These are phyloP conservation scores for Phoenicopterus ruber DNA, from an alignment of 2,113 vertebrate species.

Conservation along the genomic window DNA sequence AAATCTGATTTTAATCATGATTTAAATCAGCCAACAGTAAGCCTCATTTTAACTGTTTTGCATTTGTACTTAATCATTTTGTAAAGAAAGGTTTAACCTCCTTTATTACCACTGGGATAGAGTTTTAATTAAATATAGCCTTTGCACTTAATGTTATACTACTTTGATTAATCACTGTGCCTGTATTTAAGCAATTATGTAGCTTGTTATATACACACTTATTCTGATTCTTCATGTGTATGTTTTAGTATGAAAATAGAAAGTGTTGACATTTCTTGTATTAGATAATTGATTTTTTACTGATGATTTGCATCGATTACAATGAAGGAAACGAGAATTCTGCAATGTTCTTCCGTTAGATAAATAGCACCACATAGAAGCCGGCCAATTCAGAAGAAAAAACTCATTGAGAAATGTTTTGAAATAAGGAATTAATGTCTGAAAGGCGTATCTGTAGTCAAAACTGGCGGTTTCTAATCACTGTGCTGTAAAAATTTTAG, in stretches of 20 bases:
- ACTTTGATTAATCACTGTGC: slow-evolving; percentile 51
- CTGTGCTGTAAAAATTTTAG: not conserved
- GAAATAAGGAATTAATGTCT: slow-evolving; percentile 44
- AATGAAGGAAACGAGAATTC: slow-evolving; percentile 7
- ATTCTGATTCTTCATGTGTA: slow-evolving; percentile 13
- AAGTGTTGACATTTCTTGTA: slow-evolving; percentile 38
- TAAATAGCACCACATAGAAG: not conserved
- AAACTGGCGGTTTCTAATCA: slow-evolving; percentile 11
- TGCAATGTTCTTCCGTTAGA: slow-evolving; percentile 1
- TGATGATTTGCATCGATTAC: not conserved
- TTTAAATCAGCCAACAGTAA: slow-evolving; percentile 47
- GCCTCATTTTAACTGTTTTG: slow-evolving; percentile 49
- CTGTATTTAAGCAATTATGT: slow-evolving; percentile 56
- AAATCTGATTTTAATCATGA: slow-evolving; percentile 54
- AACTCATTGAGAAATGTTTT: slow-evolving; percentile 53
- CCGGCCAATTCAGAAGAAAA: slow-evolving; percentile 50
- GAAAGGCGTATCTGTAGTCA: slow-evolving; percentile 55
- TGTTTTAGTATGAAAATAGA: slow-evolving; percentile 41
- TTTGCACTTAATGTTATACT: slow-evolving; percentile 34
- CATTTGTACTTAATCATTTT: slow-evolving; percentile 64
- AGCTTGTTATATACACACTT: slow-evolving; percentile 13
- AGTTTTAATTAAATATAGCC: slow-evolving; percentile 66
- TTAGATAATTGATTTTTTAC: slow-evolving; percentile 54
- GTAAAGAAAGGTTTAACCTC: slow-evolving; percentile 68
- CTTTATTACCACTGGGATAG: slow-evolving; percentile 52